phyloP scores from a whole-genome alignment of 2,888 invertebrate genomes.

The Ennomos fuscantarius region DNA sequence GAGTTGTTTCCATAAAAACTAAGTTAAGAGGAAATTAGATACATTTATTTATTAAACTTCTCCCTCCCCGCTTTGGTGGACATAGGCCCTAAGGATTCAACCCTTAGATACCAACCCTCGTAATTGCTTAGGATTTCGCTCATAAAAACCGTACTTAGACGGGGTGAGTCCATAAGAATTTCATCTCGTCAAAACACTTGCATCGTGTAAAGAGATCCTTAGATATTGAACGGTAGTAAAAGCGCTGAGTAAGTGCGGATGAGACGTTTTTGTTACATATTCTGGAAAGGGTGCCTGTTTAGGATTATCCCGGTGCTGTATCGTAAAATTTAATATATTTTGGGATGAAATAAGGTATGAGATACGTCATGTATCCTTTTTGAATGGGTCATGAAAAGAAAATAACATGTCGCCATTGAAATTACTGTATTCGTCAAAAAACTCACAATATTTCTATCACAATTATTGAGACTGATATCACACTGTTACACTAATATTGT shows the following conservation, averaged over 20 bases:
- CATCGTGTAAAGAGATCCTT: constrained; percentile 25
- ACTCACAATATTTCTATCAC: too few relatives aligned
- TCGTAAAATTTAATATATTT: constrained; percentile 18
- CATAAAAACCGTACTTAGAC: constrained; percentile 35
- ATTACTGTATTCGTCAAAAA: too few relatives aligned
- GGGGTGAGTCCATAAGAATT: constrained; percentile 27
- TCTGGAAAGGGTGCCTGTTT: constrained; percentile 17
- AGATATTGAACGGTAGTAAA: constrained; percentile 24
- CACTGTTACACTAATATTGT: too few relatives aligned
- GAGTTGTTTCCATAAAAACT: too few relatives aligned
- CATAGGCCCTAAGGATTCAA: constrained; percentile 12
- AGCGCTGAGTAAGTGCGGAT: constrained; percentile 23
- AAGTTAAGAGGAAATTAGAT: too few relatives aligned
- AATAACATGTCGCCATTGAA: too few relatives aligned
- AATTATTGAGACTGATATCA: too few relatives aligned
- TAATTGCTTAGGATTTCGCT: constrained; percentile 35
- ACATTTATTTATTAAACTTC: too few relatives aligned
- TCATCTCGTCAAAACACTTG: constrained; percentile 33
- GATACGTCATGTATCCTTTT: background rate
- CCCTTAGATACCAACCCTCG: constrained; percentile 32
- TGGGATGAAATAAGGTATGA: constrained; percentile 5
- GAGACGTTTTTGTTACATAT: constrained; percentile 14
- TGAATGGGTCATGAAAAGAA: too few relatives aligned
- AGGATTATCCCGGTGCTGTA: constrained; percentile 14
- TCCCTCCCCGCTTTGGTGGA: too few relatives aligned